These are phyloP conservation scores for Poecilia wingei DNA, from an alignment of 2,797 vertebrate species.

Conservation along the genomic window DNA sequence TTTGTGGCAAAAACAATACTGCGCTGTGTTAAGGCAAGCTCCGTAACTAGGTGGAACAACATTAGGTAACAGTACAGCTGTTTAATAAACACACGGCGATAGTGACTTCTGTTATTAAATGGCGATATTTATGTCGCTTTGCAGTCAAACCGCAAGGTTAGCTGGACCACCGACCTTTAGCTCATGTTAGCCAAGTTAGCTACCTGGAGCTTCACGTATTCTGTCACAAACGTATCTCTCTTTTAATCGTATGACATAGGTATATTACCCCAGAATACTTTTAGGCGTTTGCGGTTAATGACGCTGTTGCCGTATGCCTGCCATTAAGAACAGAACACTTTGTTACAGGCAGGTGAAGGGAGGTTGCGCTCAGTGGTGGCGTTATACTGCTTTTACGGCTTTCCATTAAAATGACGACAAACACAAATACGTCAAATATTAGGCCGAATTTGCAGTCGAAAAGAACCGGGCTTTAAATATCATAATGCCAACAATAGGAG, in stretches of 20 bases:
- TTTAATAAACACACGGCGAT: not conserved
- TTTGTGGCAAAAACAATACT: not conserved
- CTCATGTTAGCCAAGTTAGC: conserved; percentile 59
- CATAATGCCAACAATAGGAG: not conserved
- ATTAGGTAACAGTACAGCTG: not conserved
- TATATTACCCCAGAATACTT: rapidly evolving
- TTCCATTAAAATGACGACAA: conserved; percentile 20
- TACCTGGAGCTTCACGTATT: not conserved
- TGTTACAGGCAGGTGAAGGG: conserved; percentile 43
- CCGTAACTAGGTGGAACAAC: not conserved
- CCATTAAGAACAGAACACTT: not conserved
- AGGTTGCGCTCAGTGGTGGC: conserved; percentile 35
- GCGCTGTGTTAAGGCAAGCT: not conserved
- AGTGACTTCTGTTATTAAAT: not conserved
- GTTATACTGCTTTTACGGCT: conserved; percentile 30
- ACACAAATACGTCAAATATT: conserved; percentile 22
- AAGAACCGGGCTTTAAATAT: rapidly evolving
- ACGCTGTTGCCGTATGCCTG: not conserved
- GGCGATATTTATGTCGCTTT: conserved; percentile 17
- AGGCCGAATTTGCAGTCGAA: conserved; percentile 26
- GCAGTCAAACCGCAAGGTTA: conserved; percentile 63
- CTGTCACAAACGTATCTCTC: not conserved
- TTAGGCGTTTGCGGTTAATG: not conserved
- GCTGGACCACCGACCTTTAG: conserved; percentile 71
- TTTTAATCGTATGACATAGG: not conserved